phyloP scores from a whole-genome alignment of 1,140 invertebrate species.

The Zaprionus tsacasi region DNA sequence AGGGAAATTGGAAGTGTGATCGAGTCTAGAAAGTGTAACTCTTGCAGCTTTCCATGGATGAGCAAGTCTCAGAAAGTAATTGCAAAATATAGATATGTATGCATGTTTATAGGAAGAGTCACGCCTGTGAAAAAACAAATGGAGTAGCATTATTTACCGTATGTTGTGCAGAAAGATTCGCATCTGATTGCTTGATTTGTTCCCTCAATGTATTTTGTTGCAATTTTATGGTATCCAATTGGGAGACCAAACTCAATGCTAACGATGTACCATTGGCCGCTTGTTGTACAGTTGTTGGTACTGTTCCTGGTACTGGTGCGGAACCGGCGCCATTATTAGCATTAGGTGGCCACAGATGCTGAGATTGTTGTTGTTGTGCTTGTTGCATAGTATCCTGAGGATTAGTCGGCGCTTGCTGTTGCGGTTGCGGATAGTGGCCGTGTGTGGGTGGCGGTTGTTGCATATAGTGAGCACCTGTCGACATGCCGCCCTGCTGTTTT shows the following conservation, averaged over 20 bases:
- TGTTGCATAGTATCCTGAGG: conserved; percentile 58
- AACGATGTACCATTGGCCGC: conserved; percentile 64
- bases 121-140: conserved; percentile 44
- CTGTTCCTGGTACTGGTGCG: conserved; percentile 13
- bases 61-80: conserved; percentile 15
- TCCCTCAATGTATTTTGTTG: conserved; percentile 94
- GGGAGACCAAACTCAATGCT: conserved; percentile 74
- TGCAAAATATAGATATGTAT: conserved; percentile 19
- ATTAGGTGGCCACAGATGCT: conserved; percentile 64
- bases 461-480: conserved; percentile 44
- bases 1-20: not conserved
- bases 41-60: conserved; percentile 22
- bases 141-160: conserved; percentile 85
- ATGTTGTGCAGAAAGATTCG: conserved; percentile 97
- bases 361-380: conserved; percentile 31
- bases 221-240: conserved; percentile 85
- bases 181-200: conserved; percentile 97
- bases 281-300: conserved; percentile 32
- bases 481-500: conserved; percentile 83
- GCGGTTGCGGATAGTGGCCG: conserved; percentile 56
- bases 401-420: conserved; percentile 44
- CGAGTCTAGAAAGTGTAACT: not conserved
- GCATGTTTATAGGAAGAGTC: conserved; percentile 24
- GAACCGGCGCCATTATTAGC: conserved; percentile 22
- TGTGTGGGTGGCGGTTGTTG: conserved; percentile 62